Conservation (phyloP, 1,140 invertebrate species). For the Zaprionus davidi region DNA sequence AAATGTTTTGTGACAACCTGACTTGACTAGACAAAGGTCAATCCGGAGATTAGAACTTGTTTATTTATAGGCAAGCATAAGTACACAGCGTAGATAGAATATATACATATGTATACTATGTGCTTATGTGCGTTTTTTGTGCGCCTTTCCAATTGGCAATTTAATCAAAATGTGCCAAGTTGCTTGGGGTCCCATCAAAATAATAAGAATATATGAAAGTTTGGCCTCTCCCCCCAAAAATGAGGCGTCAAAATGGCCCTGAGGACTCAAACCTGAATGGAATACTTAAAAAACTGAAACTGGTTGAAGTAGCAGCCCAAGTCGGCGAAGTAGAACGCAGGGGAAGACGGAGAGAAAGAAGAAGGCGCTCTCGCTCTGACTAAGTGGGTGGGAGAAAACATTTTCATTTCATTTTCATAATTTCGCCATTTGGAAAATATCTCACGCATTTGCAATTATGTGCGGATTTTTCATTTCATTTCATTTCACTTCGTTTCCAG, state of each 20-base stretch:
- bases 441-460: constrained; percentile 82
- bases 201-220: constrained; percentile 18
- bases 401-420: constrained; percentile 78
- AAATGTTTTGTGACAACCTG: too few species aligned
- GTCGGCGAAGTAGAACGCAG: not conserved
- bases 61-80: constrained; percentile 18
- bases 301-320: not conserved
- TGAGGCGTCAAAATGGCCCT: constrained; percentile 59
- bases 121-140: not conserved
- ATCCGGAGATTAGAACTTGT: constrained; percentile 34
- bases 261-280: constrained; percentile 44
- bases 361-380: not conserved
- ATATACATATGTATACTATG: not conserved
- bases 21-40: constrained; percentile 21
- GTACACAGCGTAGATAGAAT: not conserved
- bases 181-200: constrained; percentile 29
- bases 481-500: constrained; percentile 52
- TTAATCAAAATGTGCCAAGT: constrained; percentile 13
- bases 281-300: constrained; percentile 55
- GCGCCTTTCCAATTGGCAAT: constrained; percentile 36
- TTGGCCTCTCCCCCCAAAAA: constrained; percentile 21
- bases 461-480: constrained; percentile 74
- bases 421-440: constrained; percentile 77
- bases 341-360: constrained; percentile 5
- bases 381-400: constrained; percentile 8